Conservation (phyloP, 2,888 invertebrate species). For the Asteroscopus sphinx region DNA sequence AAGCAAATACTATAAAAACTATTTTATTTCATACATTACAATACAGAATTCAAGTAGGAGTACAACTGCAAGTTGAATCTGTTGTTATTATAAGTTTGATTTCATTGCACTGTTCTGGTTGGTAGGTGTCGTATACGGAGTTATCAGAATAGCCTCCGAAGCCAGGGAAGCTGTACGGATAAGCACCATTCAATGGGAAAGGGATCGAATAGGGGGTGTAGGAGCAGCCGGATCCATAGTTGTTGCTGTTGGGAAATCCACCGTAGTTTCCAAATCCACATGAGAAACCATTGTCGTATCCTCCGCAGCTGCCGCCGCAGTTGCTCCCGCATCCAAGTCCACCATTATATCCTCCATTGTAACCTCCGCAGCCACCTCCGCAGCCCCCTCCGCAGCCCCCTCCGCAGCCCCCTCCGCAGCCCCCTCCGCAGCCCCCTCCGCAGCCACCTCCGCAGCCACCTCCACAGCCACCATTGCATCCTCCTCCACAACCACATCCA, state of each 20-base stretch:
- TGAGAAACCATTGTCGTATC: not conserved
- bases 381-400: slow-evolving; percentile 1
- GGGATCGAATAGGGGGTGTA: slow-evolving; percentile 53
- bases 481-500: slow-evolving; percentile 27
- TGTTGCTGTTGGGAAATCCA: slow-evolving; percentile 21
- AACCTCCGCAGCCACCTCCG: not conserved
- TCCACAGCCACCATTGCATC: slow-evolving; percentile 17
- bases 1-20: not conserved
- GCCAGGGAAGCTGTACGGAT: slow-evolving; percentile 15
- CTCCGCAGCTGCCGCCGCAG: slow-evolving; percentile 1
- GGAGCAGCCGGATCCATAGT: slow-evolving; percentile 24
- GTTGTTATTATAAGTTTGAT: slow-evolving; percentile 46
- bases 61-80: slow-evolving; percentile 18
- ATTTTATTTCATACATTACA: slow-evolving; percentile 22
- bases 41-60: not conserved
- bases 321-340: not conserved
- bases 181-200: slow-evolving; percentile 17
- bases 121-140: slow-evolving; percentile 16
- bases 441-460: slow-evolving; percentile 28
- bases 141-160: slow-evolving; percentile 24
- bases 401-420: not conserved
- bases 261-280: slow-evolving; percentile 2
- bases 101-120: slow-evolving; percentile 13
- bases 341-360: not conserved
- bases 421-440: slow-evolving; percentile 10